These are phyloP conservation scores for Scopus umbretta DNA, from an alignment of 2,113 vertebrate genomes.

Conservation along the genomic window DNA sequence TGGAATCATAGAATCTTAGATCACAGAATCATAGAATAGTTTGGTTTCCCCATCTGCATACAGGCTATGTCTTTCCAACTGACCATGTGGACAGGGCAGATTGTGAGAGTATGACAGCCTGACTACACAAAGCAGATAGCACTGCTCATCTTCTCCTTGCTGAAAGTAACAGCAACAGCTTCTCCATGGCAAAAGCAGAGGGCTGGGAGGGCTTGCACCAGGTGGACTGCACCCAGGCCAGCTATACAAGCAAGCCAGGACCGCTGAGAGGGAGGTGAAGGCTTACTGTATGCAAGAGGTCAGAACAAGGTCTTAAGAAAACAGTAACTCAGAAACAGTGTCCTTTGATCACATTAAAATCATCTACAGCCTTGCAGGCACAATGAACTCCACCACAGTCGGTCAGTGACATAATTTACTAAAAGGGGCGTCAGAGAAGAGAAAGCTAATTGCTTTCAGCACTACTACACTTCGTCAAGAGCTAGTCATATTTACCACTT, in stretches of 20 bases:
- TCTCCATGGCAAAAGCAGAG: neutral
- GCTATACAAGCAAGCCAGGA: neutral
- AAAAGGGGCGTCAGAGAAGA: neutral
- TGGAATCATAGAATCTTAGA: neutral
- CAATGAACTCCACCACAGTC: neutral
- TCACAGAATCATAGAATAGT: neutral
- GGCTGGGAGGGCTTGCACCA: neutral
- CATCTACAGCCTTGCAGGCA: neutral
- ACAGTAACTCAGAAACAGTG: neutral
- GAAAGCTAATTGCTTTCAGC: neutral
- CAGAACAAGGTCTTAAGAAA: neutral
- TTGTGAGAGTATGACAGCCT: neutral
- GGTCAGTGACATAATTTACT: neutral
- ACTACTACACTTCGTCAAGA: neutral
- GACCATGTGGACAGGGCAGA: accelerated
- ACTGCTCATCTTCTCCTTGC: neutral
- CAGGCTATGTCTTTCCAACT: neutral
- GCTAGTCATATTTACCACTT: neutral
- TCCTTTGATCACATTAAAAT: neutral
- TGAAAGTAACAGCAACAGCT: neutral
- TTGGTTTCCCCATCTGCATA: neutral
- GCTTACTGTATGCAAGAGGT: neutral
- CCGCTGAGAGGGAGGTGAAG: accelerated
- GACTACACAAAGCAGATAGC: no score
- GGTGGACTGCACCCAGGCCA: neutral